Evolutionary conservation across 2,113 vertebrate species (phyloP), one percentile per base, ranked within the genome.

Genomic region (Misgurnus anguillicaudatus): DNA sequence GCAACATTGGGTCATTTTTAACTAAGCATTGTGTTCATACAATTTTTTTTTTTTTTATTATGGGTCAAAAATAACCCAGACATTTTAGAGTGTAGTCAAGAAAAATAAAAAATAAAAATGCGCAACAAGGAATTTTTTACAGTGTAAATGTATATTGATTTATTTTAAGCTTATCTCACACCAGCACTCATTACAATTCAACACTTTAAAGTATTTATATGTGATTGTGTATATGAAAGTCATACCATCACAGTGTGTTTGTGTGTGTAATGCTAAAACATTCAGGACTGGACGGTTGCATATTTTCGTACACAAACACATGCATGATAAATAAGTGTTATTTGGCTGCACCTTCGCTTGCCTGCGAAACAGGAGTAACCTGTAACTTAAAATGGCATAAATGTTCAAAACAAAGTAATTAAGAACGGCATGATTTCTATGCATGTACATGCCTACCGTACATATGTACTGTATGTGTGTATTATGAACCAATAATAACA

Each of bases 381-480:
- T 77, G 73, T 77, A 47, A 80, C 58, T 78, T 79, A 24, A 42
- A 72, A 64, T 60, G 75, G 17, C 41, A 73, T 47, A 36, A 77
- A 77, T 31, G 24, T 73, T 53, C 42, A 68, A 74, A 79, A 82
- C 80, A 82, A 81, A 78, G 82, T 84, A 39, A 81, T 81, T 71
- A 81, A 62, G 42, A 3, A 9, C 48, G 24, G 24, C 66, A 75
- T 77, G 45, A 45, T 72, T 64, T 80, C 82, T 80, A 72, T 87
- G 83, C 84, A 38, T 69, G 72, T 84, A 42, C 83, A 67, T 61
- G 39, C 41, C 24, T 45, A 53, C 80, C 78, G 47, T 48, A 48
- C 24, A 31, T 31, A 31, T 31, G 24, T 48, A 47, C 45, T 80
- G 67, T 80, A 36, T 82, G 58, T 60, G 64, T 70, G 11, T 65